Evolutionary conservation across 2,113 vertebrate species (phyloP).

Genomic region (Nicator chloris): DNA sequence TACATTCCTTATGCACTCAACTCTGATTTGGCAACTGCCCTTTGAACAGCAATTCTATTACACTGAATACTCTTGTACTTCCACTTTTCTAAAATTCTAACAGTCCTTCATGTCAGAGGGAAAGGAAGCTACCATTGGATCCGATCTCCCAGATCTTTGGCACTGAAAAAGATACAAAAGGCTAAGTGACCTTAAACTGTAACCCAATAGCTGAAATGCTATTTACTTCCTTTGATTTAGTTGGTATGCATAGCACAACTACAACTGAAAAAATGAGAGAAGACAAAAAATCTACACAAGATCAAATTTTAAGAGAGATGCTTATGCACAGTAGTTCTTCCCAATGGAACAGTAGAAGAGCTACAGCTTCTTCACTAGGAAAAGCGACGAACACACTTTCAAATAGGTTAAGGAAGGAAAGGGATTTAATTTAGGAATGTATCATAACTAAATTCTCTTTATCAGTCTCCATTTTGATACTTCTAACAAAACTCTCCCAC

Average conservation of each 20-base stretch:
- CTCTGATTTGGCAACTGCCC: neutral
- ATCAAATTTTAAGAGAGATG: neutral
- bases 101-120: neutral
- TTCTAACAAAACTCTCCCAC: neutral
- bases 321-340: neutral
- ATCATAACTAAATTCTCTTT: neutral
- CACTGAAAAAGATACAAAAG: neutral
- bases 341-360: neutral
- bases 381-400: neutral
- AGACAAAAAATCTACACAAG: neutral
- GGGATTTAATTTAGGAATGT: neutral
- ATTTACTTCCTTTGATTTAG: neutral
- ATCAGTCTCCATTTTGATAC: neutral
- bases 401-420: neutral
- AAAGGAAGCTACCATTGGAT: neutral
- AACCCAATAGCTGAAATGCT: neutral
- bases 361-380: neutral
- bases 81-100: neutral
- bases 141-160: neutral
- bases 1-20: neutral
- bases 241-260: neutral
- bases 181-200: neutral
- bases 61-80: neutral
- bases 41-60: fast-evolving
- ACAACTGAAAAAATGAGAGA: neutral